Conservation (phyloP, 2,888 invertebrate genomes). For the Plebejus argus region DNA sequence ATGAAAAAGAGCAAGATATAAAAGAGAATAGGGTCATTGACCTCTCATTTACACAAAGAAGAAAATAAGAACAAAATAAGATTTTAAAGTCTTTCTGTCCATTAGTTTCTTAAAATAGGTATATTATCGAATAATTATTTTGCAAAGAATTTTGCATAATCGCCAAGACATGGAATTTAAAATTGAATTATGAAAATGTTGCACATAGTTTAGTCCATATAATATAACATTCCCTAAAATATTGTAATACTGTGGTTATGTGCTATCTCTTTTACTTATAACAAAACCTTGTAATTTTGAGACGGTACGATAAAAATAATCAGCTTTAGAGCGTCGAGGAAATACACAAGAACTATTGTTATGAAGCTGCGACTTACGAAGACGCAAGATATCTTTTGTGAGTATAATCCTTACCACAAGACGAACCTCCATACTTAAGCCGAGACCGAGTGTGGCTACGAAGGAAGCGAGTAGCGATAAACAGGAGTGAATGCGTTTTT, state of each 20-base stretch:
- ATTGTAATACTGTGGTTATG: too few species aligned
- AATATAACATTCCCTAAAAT: too few species aligned
- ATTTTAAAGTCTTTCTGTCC: too few species aligned
- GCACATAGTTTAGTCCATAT: too few species aligned
- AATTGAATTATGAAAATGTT: too few species aligned
- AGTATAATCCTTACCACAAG: conserved; percentile 19
- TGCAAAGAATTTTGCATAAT: not conserved
- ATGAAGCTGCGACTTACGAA: not conserved
- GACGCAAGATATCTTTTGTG: conserved; percentile 21
- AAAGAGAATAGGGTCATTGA: not conserved
- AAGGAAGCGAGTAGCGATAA: not conserved
- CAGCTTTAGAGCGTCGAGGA: not conserved
- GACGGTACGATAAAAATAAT: not conserved
- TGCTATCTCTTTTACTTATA: not conserved
- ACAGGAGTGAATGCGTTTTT: not conserved
- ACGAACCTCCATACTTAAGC: conserved; percentile 12
- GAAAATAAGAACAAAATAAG: too few species aligned
- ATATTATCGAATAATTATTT: too few species aligned
- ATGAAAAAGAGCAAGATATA: not conserved
- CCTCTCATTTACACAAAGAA: not conserved
- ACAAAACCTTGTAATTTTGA: not conserved
- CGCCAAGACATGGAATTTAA: not conserved
- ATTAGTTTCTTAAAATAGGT: too few species aligned
- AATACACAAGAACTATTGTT: conserved; percentile 8
- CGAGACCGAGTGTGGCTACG: conserved; percentile 14